Evolutionary conservation across 2,888 invertebrate genomes (phyloP), one percentile per base, ranked within the genome.

Genomic region (Invenusta paracnida): DNA sequence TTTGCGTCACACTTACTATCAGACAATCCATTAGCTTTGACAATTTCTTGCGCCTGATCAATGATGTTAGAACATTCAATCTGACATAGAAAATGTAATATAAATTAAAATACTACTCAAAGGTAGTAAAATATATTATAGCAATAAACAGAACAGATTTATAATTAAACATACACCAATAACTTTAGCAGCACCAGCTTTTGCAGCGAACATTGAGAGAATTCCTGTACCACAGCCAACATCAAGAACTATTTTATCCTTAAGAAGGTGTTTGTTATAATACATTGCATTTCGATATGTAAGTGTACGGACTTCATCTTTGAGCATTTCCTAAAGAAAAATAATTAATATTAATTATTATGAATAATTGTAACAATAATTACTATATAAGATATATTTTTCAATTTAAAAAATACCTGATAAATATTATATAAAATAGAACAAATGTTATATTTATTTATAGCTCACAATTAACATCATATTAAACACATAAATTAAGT

Each of bases 221-320:
- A 99, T 99, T 67, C 98, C 99, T 0, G 99, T 99, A 11, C 99
- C 99, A 91, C 98, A 98, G 13, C 99, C 99, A 88, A 99, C 96
- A 91, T 99, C 99, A 88, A 99, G 93, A 13, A 99, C 99, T 28
- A 94, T 93, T 92, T 96, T 96, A 67, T 94, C 94, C 93, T 95
- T 95, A 92, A 99, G 98, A 87, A 99, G 93, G 92, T 99, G 99
- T 92, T 96, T 97, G 92, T 99, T 99, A 93, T 99, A 97, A 91
- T 97, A 97, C 96, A 99, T 98, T 13, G 99, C 97, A 91, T 98
- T 98, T 85, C 98, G 94, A 92, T 99, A 99, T 0, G 98, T 98
- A 87, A 97, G 93, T 23, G 99, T 99, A 85, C 99, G 94, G 30
- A 99, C 97, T 93, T 99, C 98, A 92, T 99, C 99, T 92, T 99